Conservation (phyloP, 1,140 invertebrate genomes). For the Calosoma granatense region DNA sequence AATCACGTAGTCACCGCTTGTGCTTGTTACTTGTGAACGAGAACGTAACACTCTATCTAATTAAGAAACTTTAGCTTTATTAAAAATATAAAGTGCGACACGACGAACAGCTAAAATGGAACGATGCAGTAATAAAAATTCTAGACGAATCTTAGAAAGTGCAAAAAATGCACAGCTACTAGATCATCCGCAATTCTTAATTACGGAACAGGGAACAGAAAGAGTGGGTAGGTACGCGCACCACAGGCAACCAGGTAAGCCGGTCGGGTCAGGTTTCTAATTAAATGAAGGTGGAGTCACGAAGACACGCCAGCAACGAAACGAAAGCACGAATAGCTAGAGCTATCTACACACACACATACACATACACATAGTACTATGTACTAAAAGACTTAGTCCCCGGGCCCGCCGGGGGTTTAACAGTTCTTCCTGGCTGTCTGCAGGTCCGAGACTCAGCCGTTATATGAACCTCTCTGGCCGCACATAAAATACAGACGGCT, state of each 20-base stretch:
- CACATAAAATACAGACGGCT: slow-evolving; percentile 3
- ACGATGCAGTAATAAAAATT: neutral
- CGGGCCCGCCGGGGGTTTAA: neutral
- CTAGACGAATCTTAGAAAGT: neutral
- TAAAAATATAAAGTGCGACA: neutral
- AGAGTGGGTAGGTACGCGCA: neutral
- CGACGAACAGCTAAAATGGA: neutral
- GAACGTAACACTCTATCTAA: no score
- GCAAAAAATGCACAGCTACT: neutral
- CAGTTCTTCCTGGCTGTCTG: neutral
- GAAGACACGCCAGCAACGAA: neutral
- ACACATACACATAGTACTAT: neutral
- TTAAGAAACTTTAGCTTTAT: neutral
- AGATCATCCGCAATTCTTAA: slow-evolving; percentile 2
- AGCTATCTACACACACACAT: no score
- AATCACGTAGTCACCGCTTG: neutral
- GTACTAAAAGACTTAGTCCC: neutral
- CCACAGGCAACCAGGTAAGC: neutral
- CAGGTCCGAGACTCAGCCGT: neutral
- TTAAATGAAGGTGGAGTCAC: neutral
- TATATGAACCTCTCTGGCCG: slow-evolving; percentile 5
- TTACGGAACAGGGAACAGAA: neutral
- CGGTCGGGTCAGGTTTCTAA: neutral
- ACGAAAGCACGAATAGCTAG: no score
- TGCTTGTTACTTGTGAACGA: no score